Conservation (phyloP, 2,113 vertebrate species). For the human region DNA sequence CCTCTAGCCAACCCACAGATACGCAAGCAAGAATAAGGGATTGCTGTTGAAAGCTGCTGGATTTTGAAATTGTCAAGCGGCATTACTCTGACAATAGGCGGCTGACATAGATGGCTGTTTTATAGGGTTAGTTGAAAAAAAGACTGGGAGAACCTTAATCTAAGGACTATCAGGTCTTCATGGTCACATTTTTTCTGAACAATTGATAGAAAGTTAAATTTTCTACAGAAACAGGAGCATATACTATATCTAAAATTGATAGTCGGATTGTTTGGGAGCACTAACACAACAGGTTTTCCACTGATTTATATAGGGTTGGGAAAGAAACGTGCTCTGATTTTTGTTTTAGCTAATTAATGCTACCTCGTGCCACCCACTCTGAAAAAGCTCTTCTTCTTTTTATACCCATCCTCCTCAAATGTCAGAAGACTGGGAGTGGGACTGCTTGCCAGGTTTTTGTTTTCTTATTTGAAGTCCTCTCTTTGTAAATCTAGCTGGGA, state of each 20-base stretch:
- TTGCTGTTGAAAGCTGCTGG: background rate
- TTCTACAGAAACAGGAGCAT: background rate
- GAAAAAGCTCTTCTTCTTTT: background rate
- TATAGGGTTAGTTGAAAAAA: background rate
- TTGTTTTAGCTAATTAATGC: slow-evolving; percentile 2
- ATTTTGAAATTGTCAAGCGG: background rate
- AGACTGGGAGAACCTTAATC: background rate
- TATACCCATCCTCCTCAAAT: background rate
- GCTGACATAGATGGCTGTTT: background rate
- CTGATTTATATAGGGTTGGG: background rate
- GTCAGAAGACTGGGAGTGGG: background rate
- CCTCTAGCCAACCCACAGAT: background rate
- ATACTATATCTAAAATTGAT: background rate
- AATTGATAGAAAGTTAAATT: background rate
- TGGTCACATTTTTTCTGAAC: background rate
- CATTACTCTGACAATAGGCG: background rate
- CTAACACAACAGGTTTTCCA: background rate
- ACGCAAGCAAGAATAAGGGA: background rate
- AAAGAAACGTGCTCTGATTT: background rate
- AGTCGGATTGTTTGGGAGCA: background rate
- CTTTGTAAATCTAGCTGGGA: background rate
- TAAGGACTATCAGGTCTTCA: background rate
- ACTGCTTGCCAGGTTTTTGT: background rate
- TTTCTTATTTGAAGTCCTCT: background rate
- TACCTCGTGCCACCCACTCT: background rate